phyloP scores from a whole-genome alignment of 2,113 vertebrate species.

The Silurus glanis region DNA sequence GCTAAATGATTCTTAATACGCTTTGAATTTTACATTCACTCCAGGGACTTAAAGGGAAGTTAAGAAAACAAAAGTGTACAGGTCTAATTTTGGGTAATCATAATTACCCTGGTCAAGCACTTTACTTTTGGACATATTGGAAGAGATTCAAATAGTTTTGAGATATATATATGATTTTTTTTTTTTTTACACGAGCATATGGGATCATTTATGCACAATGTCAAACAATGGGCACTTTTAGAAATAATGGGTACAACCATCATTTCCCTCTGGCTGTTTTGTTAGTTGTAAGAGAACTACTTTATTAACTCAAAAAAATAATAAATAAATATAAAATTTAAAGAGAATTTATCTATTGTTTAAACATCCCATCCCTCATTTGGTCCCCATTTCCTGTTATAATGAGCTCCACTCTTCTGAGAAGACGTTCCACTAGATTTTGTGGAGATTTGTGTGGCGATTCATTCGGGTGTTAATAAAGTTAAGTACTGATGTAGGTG shows the following conservation, averaged over 20 bases:
- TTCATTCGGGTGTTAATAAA: too few species aligned
- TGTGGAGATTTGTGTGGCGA: too few species aligned
- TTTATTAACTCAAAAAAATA: not conserved
- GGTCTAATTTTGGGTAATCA: constrained; percentile 42
- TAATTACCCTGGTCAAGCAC: constrained; percentile 39
- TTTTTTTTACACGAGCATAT: constrained; percentile 39
- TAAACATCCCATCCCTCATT: too few species aligned
- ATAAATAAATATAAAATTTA: too few species aligned
- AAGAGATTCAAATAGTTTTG: constrained; percentile 41
- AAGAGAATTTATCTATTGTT: too few species aligned
- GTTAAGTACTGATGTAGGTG: too few species aligned
- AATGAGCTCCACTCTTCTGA: too few species aligned
- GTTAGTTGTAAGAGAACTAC: not conserved
- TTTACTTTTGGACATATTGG: constrained; percentile 15
- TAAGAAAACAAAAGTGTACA: constrained; percentile 35
- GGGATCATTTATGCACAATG: constrained; percentile 44
- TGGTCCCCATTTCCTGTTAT: too few species aligned
- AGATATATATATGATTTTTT: not conserved
- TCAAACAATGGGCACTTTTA: not conserved
- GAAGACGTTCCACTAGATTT: too few species aligned
- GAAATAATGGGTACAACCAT: not conserved
- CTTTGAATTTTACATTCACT: constrained; percentile 43
- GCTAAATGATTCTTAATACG: constrained; percentile 56
- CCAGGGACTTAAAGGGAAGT: constrained; percentile 28
- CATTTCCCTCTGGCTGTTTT: not conserved